Evolutionary conservation across 2,888 invertebrate genomes (phyloP).

Genomic region (Clanis bilineata): DNA sequence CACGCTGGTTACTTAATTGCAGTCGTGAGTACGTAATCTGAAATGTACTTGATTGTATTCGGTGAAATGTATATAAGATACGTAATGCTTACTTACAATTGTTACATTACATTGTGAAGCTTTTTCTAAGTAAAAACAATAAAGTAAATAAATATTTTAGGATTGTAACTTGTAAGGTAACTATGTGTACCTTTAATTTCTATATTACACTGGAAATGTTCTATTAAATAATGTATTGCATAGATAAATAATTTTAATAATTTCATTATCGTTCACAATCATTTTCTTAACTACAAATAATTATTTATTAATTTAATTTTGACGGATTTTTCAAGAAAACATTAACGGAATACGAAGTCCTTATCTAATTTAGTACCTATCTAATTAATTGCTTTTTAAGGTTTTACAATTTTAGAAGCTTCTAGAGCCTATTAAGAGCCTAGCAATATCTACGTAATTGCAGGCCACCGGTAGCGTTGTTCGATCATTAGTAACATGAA

Average conservation of each 20-base stretch:
- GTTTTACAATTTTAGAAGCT: constrained; percentile 22
- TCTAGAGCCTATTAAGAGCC: too few relatives aligned
- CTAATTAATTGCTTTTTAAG: constrained; percentile 42
- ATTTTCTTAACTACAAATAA: not conserved
- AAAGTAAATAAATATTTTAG: not conserved
- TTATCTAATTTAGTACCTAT: constrained; percentile 33
- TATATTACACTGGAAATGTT: not conserved
- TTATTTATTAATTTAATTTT: constrained; percentile 1
- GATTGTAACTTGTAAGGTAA: too few relatives aligned
- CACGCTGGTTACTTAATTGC: not conserved
- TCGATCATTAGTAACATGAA: too few relatives aligned
- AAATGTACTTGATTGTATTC: not conserved
- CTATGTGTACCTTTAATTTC: not conserved
- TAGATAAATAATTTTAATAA: not conserved
- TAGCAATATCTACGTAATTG: too few relatives aligned
- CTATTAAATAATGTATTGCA: not conserved
- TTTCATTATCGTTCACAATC: not conserved
- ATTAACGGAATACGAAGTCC: constrained; percentile 30
- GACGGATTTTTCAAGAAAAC: constrained; percentile 29
- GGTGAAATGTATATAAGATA: not conserved
- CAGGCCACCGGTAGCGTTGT: not conserved
- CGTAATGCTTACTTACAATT: not conserved
- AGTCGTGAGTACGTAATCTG: not conserved
- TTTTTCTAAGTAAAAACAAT: not conserved
- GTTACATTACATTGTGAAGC: not conserved